Percentiles rank a stretch among this genome's conserved stretches.
Evolutionary conservation across 2,888 invertebrate genomes (phyloP).

Genomic region (Papilio gigon): DNA sequence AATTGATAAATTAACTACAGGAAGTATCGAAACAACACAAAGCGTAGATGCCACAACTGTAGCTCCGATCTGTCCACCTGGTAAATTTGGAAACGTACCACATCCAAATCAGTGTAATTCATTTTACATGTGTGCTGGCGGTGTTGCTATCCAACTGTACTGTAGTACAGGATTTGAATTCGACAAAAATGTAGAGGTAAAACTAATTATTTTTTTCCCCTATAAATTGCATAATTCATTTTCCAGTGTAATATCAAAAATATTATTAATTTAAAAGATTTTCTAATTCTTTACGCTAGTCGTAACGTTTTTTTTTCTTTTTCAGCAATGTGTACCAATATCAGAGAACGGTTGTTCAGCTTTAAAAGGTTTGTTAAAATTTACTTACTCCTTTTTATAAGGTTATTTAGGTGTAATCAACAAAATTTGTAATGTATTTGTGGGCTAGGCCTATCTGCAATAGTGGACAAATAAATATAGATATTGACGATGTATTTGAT

Average conservation of each 20-base stretch:
- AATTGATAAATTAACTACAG: slow-evolving; percentile 13
- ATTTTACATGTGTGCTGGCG: slow-evolving; percentile 57
- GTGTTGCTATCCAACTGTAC: slow-evolving; percentile 48
- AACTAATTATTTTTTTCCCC: not conserved
- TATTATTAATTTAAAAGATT: not conserved
- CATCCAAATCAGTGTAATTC: slow-evolving; percentile 55
- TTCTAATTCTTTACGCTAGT: not conserved
- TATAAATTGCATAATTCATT: too few species aligned
- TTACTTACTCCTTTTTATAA: not conserved
- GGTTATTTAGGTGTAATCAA: not conserved
- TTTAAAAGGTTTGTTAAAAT: slow-evolving; percentile 36
- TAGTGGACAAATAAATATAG: too few species aligned
- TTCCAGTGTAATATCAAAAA: not conserved
- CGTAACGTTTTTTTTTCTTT: slow-evolving; percentile 15
- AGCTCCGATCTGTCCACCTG: slow-evolving; percentile 49
- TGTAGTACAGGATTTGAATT: slow-evolving; percentile 56
- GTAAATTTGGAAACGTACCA: slow-evolving; percentile 52
- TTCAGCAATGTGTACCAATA: slow-evolving; percentile 42
- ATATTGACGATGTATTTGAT: too few species aligned
- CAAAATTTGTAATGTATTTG: not conserved
- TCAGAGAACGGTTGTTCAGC: slow-evolving; percentile 54
- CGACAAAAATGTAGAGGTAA: slow-evolving; percentile 40
- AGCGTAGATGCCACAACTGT: slow-evolving; percentile 35
- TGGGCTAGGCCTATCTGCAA: too few species aligned
- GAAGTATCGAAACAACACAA: slow-evolving; percentile 17